Evolutionary conservation across 1,140 invertebrate genomes (phyloP).

Genomic region (Microplitis demolitor): DNA sequence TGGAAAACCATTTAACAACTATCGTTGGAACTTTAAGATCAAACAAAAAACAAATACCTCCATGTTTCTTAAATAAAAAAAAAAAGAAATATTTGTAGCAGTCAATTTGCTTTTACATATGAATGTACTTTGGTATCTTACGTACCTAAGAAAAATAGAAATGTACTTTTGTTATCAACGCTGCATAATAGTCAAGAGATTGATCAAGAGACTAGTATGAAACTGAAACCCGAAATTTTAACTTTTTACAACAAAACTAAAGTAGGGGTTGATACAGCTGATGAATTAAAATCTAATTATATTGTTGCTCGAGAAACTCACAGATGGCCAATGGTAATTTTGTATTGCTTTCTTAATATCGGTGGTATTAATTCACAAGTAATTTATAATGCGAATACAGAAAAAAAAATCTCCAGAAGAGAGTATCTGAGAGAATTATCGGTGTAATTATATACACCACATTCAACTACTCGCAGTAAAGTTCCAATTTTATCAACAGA

Average conservation of each 20-base stretch:
- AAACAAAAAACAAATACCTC: conserved; percentile 52
- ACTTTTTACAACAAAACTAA: conserved; percentile 39
- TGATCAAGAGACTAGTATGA: conserved; percentile 33
- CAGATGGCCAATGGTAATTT: neutral
- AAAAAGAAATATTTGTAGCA: conserved; percentile 27
- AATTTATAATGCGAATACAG: neutral
- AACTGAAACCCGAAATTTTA: conserved; percentile 42
- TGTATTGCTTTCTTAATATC: neutral
- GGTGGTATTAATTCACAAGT: neutral
- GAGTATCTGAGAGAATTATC: neutral
- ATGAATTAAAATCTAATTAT: neutral
- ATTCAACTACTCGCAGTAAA: neutral
- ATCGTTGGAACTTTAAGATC: conserved; percentile 48
- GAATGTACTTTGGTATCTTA: conserved; percentile 45
- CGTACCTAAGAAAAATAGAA: conserved; percentile 46
- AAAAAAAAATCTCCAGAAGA: neutral
- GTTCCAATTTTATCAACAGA: neutral
- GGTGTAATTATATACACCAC: neutral
- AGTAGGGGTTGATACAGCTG: neutral
- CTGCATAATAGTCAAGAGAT: conserved; percentile 44
- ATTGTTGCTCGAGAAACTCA: neutral
- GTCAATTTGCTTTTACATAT: conserved; percentile 40
- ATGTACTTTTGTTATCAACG: conserved; percentile 43
- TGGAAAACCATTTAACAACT: conserved; percentile 44
- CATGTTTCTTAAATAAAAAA: conserved; percentile 36